Conservation (phyloP, 1,140 invertebrate species). For the Anastrepha obliqua region DNA sequence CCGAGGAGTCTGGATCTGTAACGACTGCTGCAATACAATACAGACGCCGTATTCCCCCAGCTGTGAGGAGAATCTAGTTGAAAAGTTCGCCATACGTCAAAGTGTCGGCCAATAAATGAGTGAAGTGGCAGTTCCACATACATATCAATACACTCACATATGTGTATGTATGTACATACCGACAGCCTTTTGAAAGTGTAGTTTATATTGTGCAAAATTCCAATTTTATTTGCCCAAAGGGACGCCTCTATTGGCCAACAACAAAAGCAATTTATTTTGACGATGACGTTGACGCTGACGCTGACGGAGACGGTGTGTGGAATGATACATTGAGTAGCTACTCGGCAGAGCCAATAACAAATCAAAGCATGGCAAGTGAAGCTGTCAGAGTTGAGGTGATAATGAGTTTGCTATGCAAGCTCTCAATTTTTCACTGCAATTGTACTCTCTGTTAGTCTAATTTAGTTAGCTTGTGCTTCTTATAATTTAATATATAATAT, state of each 20-base stretch:
- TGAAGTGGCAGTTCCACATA: background rate
- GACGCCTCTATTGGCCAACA: conserved; percentile 7
- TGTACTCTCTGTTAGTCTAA: background rate
- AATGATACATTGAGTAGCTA: background rate
- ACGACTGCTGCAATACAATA: background rate
- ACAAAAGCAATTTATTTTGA: conserved; percentile 32
- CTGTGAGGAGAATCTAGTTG: conserved; percentile 3
- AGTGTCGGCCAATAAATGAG: conserved; percentile 17
- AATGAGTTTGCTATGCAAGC: background rate
- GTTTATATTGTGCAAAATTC: conserved; percentile 14
- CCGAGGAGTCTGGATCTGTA: background rate
- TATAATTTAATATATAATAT: too few species aligned
- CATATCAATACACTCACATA: background rate
- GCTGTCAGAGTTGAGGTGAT: conserved; percentile 7
- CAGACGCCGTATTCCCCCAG: background rate
- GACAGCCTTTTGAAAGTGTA: background rate
- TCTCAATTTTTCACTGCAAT: background rate
- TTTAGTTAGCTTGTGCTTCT: too few species aligned
- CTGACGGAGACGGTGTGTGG: background rate
- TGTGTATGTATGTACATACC: background rate
- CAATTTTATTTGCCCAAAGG: conserved; percentile 20
- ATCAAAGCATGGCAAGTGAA: background rate
- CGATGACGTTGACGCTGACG: background rate
- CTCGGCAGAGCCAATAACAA: background rate
- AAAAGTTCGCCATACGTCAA: conserved; percentile 26